These are phyloP conservation scores for Drusus annulatus DNA, from an alignment of 1,140 invertebrate species.

Conservation along the genomic window DNA sequence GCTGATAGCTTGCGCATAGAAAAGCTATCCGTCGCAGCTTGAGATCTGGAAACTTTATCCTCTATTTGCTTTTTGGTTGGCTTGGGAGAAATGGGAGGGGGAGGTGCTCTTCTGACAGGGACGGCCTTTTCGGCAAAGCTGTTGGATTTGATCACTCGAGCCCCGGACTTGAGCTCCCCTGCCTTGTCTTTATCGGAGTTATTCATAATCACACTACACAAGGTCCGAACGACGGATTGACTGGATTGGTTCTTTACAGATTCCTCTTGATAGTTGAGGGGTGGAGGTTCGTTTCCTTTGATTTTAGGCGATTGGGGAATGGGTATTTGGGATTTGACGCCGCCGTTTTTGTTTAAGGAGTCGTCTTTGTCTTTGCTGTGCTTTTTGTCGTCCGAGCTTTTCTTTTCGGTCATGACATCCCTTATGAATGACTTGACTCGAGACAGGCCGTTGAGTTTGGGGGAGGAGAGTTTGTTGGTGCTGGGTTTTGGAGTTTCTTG, in stretches of 20 bases:
- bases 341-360: slow-evolving; percentile 25
- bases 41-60: slow-evolving; percentile 63
- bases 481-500: slow-evolving; percentile 68
- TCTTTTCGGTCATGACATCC: slow-evolving; percentile 71
- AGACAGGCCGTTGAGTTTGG: slow-evolving; percentile 68
- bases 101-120: slow-evolving; percentile 69
- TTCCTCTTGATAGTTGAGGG: slow-evolving; percentile 52
- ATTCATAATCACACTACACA: slow-evolving; percentile 67
- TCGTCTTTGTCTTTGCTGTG: slow-evolving; percentile 43
- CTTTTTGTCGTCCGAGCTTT: slow-evolving; percentile 68
- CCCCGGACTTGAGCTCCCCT: slow-evolving; percentile 35
- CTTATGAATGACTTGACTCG: slow-evolving; percentile 71
- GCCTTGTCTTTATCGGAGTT: slow-evolving; percentile 62
- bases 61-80: slow-evolving; percentile 69
- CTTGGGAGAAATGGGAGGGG: slow-evolving; percentile 70
- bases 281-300: slow-evolving; percentile 38
- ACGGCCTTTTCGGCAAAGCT: slow-evolving; percentile 70
- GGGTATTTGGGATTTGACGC: slow-evolving; percentile 54
- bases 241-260: slow-evolving; percentile 61
- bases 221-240: slow-evolving; percentile 69
- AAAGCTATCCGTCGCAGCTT: slow-evolving; percentile 59
- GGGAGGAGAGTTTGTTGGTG: slow-evolving; percentile 68
- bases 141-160: slow-evolving; percentile 66
- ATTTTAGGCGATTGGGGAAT: slow-evolving; percentile 49
- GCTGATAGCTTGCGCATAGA: slow-evolving; percentile 60